Evolutionary conservation across 1,140 invertebrate species (phyloP).

Genomic region (Drosophila aff.): DNA sequence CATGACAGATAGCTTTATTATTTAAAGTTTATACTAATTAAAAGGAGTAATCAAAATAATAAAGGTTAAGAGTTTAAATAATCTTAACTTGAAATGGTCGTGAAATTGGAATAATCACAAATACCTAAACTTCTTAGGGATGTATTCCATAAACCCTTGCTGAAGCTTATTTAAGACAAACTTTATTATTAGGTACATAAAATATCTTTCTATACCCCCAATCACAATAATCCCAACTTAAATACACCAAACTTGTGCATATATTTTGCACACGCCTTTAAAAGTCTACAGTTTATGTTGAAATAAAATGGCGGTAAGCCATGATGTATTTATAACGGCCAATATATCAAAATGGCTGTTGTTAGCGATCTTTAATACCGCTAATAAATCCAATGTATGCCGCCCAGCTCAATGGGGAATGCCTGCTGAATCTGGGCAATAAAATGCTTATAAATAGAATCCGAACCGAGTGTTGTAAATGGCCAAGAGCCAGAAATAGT

Average conservation of each 20-base stretch:
- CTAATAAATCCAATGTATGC: constrained; percentile 38
- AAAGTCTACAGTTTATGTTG: background rate
- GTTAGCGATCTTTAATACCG: constrained; percentile 29
- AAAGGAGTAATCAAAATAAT: too few relatives aligned
- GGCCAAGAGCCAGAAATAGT: constrained; percentile 53
- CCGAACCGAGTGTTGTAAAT: constrained; percentile 30
- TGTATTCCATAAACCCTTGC: background rate
- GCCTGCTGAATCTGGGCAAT: constrained; percentile 38
- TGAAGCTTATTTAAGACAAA: too few relatives aligned
- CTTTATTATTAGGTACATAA: background rate
- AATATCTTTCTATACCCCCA: background rate
- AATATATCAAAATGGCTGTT: constrained; percentile 22
- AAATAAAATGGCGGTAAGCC: constrained; percentile 9
- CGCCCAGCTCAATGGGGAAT: constrained; percentile 13
- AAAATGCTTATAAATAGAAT: constrained; percentile 67
- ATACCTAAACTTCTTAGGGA: background rate
- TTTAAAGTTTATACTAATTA: background rate
- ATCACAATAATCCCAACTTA: too few relatives aligned
- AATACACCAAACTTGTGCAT: background rate
- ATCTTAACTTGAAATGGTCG: background rate
- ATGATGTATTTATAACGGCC: constrained; percentile 10
- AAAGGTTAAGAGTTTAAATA: too few relatives aligned
- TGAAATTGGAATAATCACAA: background rate
- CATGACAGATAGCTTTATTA: background rate
- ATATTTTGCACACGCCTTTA: background rate